A percentile compares a stretch with the other conserved stretches of the same genome.
Evolutionary conservation across 2,113 vertebrate genomes (phyloP).

Genomic region (Phaethon lepturus): DNA sequence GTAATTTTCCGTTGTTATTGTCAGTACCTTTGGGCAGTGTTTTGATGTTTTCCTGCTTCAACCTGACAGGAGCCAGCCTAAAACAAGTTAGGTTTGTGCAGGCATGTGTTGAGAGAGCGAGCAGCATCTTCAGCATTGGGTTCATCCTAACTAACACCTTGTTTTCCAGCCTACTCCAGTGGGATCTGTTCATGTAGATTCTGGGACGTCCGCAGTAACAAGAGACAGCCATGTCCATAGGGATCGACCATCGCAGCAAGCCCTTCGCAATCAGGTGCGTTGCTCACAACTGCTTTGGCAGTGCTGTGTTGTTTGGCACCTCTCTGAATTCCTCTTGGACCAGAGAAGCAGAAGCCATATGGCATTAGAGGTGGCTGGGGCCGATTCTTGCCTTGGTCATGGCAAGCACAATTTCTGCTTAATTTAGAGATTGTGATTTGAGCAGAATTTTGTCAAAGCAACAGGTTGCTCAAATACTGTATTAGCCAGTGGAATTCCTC

Average conservation of each 20-base stretch:
- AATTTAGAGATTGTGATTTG: neutral
- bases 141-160: neutral
- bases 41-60: neutral
- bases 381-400: neutral
- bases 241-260: slow-evolving; percentile 90
- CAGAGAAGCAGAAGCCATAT: neutral
- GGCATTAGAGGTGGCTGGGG: neutral
- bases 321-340: neutral
- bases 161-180: slow-evolving; percentile 91
- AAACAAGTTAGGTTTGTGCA: neutral
- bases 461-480: neutral
- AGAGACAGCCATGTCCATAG: slow-evolving; percentile 91
- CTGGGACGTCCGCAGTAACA: slow-evolving; percentile 89
- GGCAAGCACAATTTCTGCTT: neutral
- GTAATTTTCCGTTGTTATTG: neutral
- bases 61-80: neutral
- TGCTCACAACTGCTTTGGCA: neutral
- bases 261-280: slow-evolving; percentile 92
- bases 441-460: neutral
- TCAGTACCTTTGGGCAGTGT: neutral
- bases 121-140: neutral
- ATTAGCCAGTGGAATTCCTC: neutral
- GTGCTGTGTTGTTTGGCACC: neutral
- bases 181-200: slow-evolving; percentile 93
- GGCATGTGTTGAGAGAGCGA: neutral